These are phyloP conservation scores for Argyresthia goedartella DNA, from an alignment of 2,888 invertebrate species.

Conservation along the genomic window DNA sequence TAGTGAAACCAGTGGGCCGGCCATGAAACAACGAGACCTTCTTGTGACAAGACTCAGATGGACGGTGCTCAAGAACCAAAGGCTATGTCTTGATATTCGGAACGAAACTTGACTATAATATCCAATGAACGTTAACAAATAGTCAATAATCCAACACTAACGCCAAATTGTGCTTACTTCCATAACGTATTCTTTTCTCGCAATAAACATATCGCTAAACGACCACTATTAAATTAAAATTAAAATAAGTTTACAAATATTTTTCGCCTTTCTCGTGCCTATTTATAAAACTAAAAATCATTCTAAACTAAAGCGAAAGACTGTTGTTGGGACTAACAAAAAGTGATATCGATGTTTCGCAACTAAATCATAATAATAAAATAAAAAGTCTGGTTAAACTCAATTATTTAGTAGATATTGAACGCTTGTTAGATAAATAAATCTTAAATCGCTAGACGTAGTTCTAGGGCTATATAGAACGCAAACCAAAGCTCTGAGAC, in stretches of 20 bases:
- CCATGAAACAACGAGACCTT: constrained; percentile 60
- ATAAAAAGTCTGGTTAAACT: constrained; percentile 12
- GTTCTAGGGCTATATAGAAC: constrained; percentile 8
- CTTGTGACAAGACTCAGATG: constrained; percentile 51
- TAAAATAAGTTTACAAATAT: constrained; percentile 27
- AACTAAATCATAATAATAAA: constrained; percentile 33
- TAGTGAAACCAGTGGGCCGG: constrained; percentile 63
- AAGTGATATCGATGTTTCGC: constrained; percentile 40
- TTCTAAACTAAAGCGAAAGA: constrained; percentile 35
- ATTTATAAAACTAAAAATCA: constrained; percentile 52
- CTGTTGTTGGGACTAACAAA: constrained; percentile 51
- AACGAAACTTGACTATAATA: constrained; percentile 62
- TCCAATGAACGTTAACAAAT: constrained; percentile 16
- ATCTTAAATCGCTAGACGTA: constrained; percentile 13
- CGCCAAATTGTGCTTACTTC: constrained; percentile 70
- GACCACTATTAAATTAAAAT: constrained; percentile 49
- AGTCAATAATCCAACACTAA: constrained; percentile 21
- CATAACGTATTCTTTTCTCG: constrained; percentile 53
- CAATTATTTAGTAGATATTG: constrained; percentile 7
- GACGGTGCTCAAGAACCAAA: constrained; percentile 62
- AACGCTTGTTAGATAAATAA: constrained; percentile 12
- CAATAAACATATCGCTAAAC: constrained; percentile 59
- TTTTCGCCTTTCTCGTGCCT: constrained; percentile 64
- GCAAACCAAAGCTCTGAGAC: constrained; percentile 2
- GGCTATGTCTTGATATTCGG: constrained; percentile 62